A percentile compares a stretch with the other conserved stretches of the same genome.
Conservation (phyloP, 2,797 vertebrate genomes). For the Arrhamphus sclerolepis region DNA sequence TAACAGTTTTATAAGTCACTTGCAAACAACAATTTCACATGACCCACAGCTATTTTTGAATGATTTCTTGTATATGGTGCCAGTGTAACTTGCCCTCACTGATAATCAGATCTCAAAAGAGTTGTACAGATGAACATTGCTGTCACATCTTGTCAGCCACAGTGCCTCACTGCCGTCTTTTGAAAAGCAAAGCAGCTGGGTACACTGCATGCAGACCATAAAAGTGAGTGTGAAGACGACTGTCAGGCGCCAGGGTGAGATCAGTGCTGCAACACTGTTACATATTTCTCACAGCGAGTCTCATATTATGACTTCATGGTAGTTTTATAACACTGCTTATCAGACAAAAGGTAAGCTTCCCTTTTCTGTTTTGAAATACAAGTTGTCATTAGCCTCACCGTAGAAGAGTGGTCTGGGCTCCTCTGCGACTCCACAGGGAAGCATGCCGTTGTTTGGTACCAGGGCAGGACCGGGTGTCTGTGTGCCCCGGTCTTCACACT, state of each 20-base stretch:
- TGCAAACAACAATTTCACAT: constrained; percentile 13
- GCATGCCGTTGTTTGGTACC: constrained; percentile 77
- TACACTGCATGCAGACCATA: constrained; percentile 74
- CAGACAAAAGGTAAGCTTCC: constrained; percentile 43
- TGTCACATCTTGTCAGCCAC: constrained; percentile 58
- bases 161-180: constrained; percentile 72
- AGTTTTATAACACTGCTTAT: constrained; percentile 65
- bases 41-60: constrained; percentile 42
- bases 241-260: constrained; percentile 73
- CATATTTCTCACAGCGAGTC: constrained; percentile 47
- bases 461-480: constrained; percentile 77
- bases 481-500: constrained; percentile 78
- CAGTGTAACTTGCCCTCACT: constrained; percentile 48
- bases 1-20: constrained; percentile 35
- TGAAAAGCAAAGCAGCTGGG: constrained; percentile 79
- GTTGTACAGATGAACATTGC: constrained; percentile 59
- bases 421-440: constrained; percentile 77
- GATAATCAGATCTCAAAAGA: constrained; percentile 44
- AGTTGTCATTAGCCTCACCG: constrained; percentile 69
- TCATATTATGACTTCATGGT: constrained; percentile 30
- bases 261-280: constrained; percentile 48
- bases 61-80: constrained; percentile 42
- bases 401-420: constrained; percentile 84
- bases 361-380: constrained; percentile 34
- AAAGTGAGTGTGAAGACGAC: constrained; percentile 70